Evolutionary conservation across 2,797 vertebrate species (phyloP).

Genomic region (Spizella passerina): DNA sequence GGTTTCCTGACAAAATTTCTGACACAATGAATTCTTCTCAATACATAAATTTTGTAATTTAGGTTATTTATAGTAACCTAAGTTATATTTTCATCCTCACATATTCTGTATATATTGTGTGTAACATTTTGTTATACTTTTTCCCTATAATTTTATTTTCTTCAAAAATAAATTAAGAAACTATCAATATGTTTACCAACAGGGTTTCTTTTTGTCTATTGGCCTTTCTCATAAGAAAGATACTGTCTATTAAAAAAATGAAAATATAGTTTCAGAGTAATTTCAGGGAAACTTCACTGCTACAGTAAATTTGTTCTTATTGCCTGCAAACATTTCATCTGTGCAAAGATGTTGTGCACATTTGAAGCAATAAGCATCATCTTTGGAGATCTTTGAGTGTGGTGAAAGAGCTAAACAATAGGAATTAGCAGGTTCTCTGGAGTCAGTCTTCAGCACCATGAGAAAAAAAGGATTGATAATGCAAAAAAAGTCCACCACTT

Average conservation of each 20-base stretch:
- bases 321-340: conserved; percentile 9
- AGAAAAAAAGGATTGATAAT: background rate
- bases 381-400: background rate
- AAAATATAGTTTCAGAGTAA: background rate
- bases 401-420: conserved; percentile 48
- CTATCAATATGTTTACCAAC: background rate
- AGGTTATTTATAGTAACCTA: background rate
- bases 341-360: background rate
- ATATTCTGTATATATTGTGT: background rate
- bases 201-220: background rate
- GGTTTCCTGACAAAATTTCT: background rate
- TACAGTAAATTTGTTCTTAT: conserved; percentile 14
- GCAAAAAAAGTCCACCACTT: background rate
- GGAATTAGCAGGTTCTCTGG: conserved; percentile 32
- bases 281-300: conserved; percentile 9
- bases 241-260: background rate
- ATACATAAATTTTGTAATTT: background rate
- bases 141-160: background rate
- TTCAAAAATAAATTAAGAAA: background rate
- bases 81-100: background rate
- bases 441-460: background rate
- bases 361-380: conserved; percentile 21
- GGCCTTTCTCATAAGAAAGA: background rate
- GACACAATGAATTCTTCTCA: background rate
- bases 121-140: background rate